phyloP scores from a whole-genome alignment of 2,797 vertebrate species.

The Brachymystax lenok region DNA sequence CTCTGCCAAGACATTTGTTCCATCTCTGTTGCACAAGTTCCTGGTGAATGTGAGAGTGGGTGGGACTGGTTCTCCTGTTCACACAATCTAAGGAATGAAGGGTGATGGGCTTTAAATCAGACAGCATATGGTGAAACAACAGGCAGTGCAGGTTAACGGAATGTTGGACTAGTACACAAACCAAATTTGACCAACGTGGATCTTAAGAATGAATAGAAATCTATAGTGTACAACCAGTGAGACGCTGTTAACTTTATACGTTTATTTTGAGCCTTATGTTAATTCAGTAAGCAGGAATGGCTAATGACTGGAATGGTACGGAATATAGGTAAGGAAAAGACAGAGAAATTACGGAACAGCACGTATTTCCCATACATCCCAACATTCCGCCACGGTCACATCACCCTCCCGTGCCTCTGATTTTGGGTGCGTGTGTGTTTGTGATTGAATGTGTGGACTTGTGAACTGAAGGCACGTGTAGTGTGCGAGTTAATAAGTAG shows the following conservation, averaged over 20 bases:
- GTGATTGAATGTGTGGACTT: conserved; percentile 27
- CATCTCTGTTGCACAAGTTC: not conserved
- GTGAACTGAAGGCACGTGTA: not conserved
- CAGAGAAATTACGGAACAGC: conserved; percentile 63
- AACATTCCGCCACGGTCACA: conserved; percentile 65
- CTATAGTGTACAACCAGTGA: too few relatives aligned
- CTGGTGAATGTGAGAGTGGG: not conserved
- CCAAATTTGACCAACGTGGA: not conserved
- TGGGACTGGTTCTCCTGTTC: not conserved
- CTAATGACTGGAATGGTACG: conserved; percentile 55
- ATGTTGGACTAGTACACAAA: not conserved
- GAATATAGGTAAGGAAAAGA: conserved; percentile 65
- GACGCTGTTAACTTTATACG: not conserved
- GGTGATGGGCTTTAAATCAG: not conserved
- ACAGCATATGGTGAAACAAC: not conserved
- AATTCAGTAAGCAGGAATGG: conserved; percentile 11
- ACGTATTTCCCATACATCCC: conserved; percentile 43
- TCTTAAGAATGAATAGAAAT: not conserved
- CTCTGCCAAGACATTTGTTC: not conserved
- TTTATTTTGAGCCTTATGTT: not conserved
- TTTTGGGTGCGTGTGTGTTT: conserved; percentile 14
- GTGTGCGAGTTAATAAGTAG: not conserved
- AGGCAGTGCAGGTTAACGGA: not conserved
- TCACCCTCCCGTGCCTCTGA: conserved; percentile 18
- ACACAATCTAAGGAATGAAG: not conserved